phyloP scores from a whole-genome alignment of 2,888 invertebrate species.

The Agriopis aurantiaria region DNA sequence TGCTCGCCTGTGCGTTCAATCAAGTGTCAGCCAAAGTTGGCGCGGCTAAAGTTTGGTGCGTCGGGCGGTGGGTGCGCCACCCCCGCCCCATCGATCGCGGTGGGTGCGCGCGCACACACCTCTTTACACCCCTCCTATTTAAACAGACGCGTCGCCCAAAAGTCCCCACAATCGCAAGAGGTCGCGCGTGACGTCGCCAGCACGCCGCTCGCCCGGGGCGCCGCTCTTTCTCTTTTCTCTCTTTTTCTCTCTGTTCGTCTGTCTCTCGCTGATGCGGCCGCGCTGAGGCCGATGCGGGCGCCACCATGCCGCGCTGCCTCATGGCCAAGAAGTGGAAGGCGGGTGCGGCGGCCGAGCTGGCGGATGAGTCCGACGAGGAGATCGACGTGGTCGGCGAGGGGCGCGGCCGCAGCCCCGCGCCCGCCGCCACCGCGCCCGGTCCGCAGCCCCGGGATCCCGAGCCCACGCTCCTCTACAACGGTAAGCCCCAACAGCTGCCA shows the following conservation, averaged over 20 bases:
- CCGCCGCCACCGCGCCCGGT: conserved; percentile 88
- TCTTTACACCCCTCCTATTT: conserved; percentile 71
- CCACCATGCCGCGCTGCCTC: conserved; percentile 96
- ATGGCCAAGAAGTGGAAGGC: conserved; percentile 99
- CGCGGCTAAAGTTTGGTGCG: conserved; percentile 72
- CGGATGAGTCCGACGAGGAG: conserved; percentile 91
- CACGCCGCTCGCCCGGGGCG: conserved; percentile 84
- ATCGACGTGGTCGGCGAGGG: conserved; percentile 96
- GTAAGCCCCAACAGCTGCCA: conserved; percentile 81
- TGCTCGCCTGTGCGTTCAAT: conserved; percentile 68
- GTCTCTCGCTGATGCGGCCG: conserved; percentile 84
- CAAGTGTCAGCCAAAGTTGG: conserved; percentile 75
- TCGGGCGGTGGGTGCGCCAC: conserved; percentile 57
- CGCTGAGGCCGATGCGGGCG: conserved; percentile 86
- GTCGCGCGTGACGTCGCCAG: conserved; percentile 81
- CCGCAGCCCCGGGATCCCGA: conserved; percentile 90
- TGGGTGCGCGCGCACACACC: conserved; percentile 75
- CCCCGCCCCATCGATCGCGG: conserved; percentile 76
- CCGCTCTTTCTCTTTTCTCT: conserved; percentile 84
- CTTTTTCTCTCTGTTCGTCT: conserved; percentile 85
- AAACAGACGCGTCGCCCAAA: conserved; percentile 73
- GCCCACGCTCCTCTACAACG: conserved; percentile 92
- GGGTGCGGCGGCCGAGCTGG: conserved; percentile 85
- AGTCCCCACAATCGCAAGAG: conserved; percentile 86
- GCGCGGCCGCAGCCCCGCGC: conserved; percentile 84